These are phyloP conservation scores for Bombus balteatus DNA, from an alignment of 1,140 invertebrate genomes.

Conservation along the genomic window DNA sequence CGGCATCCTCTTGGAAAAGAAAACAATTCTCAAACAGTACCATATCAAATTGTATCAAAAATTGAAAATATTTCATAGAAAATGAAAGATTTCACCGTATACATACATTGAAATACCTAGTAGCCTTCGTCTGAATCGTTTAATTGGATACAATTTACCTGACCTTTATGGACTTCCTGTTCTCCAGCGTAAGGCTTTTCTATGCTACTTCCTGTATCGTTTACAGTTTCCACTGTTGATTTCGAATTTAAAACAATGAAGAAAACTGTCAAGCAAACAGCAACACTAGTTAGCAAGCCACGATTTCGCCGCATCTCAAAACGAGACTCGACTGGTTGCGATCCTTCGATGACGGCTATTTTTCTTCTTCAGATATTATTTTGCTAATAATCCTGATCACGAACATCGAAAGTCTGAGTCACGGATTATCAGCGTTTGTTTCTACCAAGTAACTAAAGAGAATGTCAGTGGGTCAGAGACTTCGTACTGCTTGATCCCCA, in stretches of 20 bases:
- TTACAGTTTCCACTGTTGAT: neutral
- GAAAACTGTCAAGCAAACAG: slow-evolving; percentile 60
- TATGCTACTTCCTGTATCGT: neutral
- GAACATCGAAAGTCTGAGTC: slow-evolving; percentile 23
- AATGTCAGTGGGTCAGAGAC: slow-evolving; percentile 82
- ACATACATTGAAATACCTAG: neutral
- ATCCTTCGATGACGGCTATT: neutral
- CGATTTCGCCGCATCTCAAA: slow-evolving; percentile 71
- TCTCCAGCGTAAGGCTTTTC: slow-evolving; percentile 5
- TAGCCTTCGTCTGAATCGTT: neutral
- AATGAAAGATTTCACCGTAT: neutral
- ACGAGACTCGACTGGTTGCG: neutral
- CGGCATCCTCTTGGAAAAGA: neutral
- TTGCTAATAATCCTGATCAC: slow-evolving; percentile 8
- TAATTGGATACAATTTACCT: slow-evolving; percentile 43
- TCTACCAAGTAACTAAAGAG: slow-evolving; percentile 75
- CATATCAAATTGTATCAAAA: neutral
- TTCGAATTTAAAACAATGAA: slow-evolving; percentile 66
- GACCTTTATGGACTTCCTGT: slow-evolving; percentile 13
- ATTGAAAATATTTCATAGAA: neutral
- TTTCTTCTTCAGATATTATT: slow-evolving; percentile 1
- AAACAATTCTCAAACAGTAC: neutral
- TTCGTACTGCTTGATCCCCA: slow-evolving; percentile 68
- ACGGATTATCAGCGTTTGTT: slow-evolving; percentile 58
- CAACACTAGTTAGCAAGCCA: slow-evolving; percentile 49